A percentile compares a stretch with the other conserved stretches of the same genome.
Evolutionary conservation across 2,888 invertebrate genomes (phyloP).

Genomic region (Leptopilina myrica): DNA sequence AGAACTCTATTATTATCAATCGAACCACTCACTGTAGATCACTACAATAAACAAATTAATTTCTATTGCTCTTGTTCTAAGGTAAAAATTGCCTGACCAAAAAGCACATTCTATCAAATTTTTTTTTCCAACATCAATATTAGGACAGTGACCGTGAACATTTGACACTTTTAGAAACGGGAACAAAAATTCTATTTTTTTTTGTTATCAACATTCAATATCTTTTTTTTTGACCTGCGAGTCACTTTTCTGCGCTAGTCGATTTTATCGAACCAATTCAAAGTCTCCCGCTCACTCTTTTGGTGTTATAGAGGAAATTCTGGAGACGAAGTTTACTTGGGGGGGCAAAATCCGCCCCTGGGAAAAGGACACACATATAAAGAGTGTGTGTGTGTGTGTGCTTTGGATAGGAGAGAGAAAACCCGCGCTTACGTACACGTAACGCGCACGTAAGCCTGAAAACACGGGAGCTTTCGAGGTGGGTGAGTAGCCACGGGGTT

Average conservation of each 20-base stretch:
- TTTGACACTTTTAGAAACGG: too few species aligned
- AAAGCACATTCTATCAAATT: too few species aligned
- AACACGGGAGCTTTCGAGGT: constrained; percentile 56
- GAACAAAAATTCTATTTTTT: too few species aligned
- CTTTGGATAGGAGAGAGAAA: neutral
- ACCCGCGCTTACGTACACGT: constrained; percentile 54
- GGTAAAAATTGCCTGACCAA: too few species aligned
- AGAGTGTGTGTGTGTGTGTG: too few species aligned
- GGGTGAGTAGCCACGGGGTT: constrained; percentile 33
- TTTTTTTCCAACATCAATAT: too few species aligned
- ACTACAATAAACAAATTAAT: too few species aligned
- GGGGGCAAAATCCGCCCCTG: constrained; percentile 36
- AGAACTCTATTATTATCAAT: too few species aligned
- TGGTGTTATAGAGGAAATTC: neutral
- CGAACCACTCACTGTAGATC: too few species aligned
- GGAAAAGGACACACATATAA: constrained; percentile 22
- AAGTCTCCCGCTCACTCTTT: neutral
- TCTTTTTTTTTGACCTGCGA: neutral
- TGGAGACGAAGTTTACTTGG: neutral
- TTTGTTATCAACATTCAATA: too few species aligned
- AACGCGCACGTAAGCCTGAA: constrained; percentile 64
- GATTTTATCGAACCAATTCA: constrained; percentile 32
- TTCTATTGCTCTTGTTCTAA: too few species aligned
- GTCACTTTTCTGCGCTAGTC: constrained; percentile 26
- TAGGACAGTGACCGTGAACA: too few species aligned